Conservation (phyloP, 2,113 vertebrate species). For the Herpailurus yagouaroundi region DNA sequence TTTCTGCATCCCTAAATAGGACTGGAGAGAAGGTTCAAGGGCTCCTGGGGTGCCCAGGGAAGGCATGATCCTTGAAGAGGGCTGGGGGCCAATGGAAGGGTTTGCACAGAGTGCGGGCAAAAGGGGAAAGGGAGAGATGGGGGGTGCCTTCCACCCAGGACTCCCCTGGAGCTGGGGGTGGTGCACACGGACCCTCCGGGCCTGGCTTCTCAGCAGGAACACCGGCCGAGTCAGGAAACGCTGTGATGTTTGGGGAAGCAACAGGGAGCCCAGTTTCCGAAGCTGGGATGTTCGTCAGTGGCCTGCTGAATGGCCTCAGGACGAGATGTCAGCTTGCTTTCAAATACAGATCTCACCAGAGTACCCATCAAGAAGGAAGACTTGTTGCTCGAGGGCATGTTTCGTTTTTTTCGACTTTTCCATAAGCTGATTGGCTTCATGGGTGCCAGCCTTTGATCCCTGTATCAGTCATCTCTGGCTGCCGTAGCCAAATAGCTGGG, state of each 20-base stretch:
- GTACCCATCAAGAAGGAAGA: too few species aligned
- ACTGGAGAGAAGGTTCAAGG: background rate
- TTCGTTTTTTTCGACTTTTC: rapidly evolving
- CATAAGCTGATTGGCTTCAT: background rate
- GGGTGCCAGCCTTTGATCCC: rapidly evolving
- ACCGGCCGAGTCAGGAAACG: background rate
- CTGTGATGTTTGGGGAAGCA: rapidly evolving
- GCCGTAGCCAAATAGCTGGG: background rate
- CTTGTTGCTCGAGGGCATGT: background rate
- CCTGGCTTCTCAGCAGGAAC: too few species aligned
- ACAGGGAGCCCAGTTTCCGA: background rate
- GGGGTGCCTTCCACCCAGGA: background rate
- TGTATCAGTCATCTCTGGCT: too few species aligned
- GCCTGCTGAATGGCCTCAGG: background rate
- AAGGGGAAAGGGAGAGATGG: rapidly evolving
- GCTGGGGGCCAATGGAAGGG: background rate
- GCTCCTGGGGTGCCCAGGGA: background rate
- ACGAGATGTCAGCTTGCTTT: background rate
- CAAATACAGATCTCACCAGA: too few species aligned
- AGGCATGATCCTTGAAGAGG: background rate
- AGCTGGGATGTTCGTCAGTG: background rate
- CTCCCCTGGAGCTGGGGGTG: background rate
- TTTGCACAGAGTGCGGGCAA: background rate
- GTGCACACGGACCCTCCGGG: rapidly evolving
- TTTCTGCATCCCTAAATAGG: background rate